Percentiles rank a stretch among this genome's conserved stretches.
Conservation (phyloP, 2,797 vertebrate species). For the Triplophysa bombifrons region DNA sequence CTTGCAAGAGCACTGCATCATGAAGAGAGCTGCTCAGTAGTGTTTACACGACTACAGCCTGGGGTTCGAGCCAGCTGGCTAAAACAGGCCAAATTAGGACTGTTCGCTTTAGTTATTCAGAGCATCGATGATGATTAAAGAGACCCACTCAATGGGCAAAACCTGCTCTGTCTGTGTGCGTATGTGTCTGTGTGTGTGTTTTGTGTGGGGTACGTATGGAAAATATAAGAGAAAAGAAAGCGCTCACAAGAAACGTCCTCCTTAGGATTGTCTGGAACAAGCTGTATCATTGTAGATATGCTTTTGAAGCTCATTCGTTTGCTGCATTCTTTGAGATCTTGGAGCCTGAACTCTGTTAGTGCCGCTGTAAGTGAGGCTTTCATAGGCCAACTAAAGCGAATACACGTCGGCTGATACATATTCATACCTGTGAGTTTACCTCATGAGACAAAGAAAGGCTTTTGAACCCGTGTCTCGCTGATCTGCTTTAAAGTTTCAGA, state of each 20-base stretch:
- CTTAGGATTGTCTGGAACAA: slow-evolving; percentile 31
- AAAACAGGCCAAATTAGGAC: slow-evolving; percentile 29
- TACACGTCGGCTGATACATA: slow-evolving; percentile 35
- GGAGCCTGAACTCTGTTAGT: slow-evolving; percentile 28
- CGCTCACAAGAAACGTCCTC: slow-evolving; percentile 22
- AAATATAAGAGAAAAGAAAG: slow-evolving; percentile 36
- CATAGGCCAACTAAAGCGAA: slow-evolving; percentile 42
- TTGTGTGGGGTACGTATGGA: not conserved
- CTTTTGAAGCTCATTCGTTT: slow-evolving; percentile 41
- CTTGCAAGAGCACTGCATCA: slow-evolving; percentile 38
- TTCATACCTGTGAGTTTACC: slow-evolving; percentile 45
- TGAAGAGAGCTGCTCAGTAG: slow-evolving; percentile 34
- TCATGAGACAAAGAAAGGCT: slow-evolving; percentile 36
- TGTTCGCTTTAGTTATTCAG: slow-evolving; percentile 39
- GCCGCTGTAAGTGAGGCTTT: slow-evolving; percentile 23
- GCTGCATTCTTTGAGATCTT: slow-evolving; percentile 24
- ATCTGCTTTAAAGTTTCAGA: slow-evolving; percentile 26
- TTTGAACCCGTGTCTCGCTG: slow-evolving; percentile 43
- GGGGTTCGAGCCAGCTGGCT: slow-evolving; percentile 47
- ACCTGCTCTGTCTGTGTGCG: slow-evolving; percentile 2
- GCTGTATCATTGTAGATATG: slow-evolving; percentile 37
- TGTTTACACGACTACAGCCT: slow-evolving; percentile 34
- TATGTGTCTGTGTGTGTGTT: not conserved
- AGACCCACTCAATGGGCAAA: slow-evolving; percentile 23
- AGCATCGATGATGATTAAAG: slow-evolving; percentile 38